These are phyloP conservation scores for Ophiothrix spiculata DNA, from an alignment of 35 echinoderm and acorn worm genomes.

Conservation along the genomic window DNA sequence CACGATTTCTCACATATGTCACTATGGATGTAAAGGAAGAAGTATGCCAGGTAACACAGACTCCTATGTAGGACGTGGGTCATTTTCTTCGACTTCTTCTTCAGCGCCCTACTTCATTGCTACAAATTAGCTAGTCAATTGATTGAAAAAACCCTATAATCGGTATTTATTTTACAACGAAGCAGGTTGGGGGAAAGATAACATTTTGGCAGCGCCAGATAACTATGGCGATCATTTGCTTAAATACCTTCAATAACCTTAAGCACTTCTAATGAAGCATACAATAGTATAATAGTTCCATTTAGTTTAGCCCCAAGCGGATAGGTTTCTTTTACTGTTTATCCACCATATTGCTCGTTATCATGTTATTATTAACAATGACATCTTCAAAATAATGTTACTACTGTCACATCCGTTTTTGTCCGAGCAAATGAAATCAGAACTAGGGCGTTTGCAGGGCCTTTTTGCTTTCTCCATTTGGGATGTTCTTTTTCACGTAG, in stretches of 20 bases:
- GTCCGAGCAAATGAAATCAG: neutral
- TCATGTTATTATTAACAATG: conserved; percentile 3
- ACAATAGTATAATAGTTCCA: neutral
- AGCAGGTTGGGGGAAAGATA: neutral
- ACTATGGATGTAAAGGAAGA: no score
- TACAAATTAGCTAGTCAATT: conserved; percentile 13
- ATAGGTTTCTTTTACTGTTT: neutral
- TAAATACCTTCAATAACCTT: conserved; percentile 9
- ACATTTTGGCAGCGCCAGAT: conserved; percentile 2
- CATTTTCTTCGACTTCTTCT: no score
- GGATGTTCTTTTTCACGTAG: no score
- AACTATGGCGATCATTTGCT: neutral
- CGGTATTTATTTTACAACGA: neutral
- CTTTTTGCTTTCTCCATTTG: no score
- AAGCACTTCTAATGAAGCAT: neutral
- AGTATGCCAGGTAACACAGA: no score
- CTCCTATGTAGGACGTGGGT: no score
- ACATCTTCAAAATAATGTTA: conserved; percentile 10
- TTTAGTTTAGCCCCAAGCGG: neutral
- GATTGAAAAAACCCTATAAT: conserved; percentile 11
- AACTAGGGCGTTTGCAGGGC: neutral
- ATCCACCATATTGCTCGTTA: conserved; percentile 1
- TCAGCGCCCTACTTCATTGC: no score
- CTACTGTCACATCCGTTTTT: neutral
- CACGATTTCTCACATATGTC: no score